A percentile compares a stretch with the other conserved stretches of the same genome.
phyloP scores from a whole-genome alignment of 2,888 invertebrate species.

The Phytoseiulus persimilis region DNA sequence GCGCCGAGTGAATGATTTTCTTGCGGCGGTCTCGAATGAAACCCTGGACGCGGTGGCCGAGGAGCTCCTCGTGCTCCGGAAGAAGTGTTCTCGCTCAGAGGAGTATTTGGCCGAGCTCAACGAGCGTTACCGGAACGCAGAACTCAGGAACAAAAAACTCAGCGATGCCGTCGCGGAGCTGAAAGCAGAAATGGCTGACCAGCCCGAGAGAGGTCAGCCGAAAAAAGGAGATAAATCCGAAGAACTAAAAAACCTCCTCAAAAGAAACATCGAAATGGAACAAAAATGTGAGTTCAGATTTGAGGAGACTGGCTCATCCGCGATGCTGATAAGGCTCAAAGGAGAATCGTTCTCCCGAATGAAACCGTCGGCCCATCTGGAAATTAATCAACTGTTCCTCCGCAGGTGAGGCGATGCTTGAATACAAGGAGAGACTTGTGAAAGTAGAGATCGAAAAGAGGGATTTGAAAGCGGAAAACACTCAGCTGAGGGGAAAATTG shows the following conservation, averaged over 20 bases:
- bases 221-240: background rate
- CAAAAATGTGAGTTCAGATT: conserved; percentile 12
- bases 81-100: conserved; percentile 9
- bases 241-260: background rate
- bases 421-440: conserved; percentile 22
- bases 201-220: background rate
- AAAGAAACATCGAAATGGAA: background rate
- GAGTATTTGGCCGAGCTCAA: conserved; percentile 31
- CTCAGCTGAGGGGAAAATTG: conserved; percentile 15
- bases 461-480: conserved; percentile 25
- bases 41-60: conserved; percentile 5
- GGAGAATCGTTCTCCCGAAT: too few relatives aligned
- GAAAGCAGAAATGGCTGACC: conserved; percentile 7
- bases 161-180: conserved; percentile 6
- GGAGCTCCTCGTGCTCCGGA: background rate
- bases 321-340: too few relatives aligned
- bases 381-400: background rate
- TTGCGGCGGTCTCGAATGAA: background rate
- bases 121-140: conserved; percentile 19
- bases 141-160: background rate
- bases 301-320: too few relatives aligned
- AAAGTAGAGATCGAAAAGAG: conserved; percentile 22
- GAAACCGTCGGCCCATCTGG: too few relatives aligned
- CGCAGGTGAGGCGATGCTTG: background rate
- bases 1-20: conserved; percentile 15